Conservation (phyloP, 1,140 invertebrate species). For the Octopus bimaculoides region DNA sequence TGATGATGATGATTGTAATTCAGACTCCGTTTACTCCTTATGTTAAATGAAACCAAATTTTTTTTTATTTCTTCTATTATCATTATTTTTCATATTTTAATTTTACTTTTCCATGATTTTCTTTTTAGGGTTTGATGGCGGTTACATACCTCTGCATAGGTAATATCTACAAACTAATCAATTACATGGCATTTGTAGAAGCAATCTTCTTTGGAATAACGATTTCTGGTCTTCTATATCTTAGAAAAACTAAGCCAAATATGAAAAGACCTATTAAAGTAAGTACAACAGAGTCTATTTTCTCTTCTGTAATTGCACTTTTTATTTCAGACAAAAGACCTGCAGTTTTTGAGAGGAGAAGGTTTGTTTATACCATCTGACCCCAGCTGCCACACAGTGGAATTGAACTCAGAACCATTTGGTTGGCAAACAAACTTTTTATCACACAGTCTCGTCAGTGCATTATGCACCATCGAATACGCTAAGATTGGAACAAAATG, state of each 20-base stretch:
- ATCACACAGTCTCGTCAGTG: too few species aligned
- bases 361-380: too few species aligned
- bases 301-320: not conserved
- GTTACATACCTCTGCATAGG: constrained; percentile 80
- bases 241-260: constrained; percentile 76
- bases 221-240: constrained; percentile 80
- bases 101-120: not conserved
- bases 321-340: not conserved
- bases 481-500: too few species aligned
- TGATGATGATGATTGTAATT: too few species aligned
- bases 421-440: too few species aligned
- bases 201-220: constrained; percentile 89
- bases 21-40: too few species aligned
- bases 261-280: constrained; percentile 86
- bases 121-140: constrained; percentile 66
- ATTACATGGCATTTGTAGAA: constrained; percentile 92
- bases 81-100: not conserved
- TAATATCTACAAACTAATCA: constrained; percentile 88
- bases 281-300: constrained; percentile 24
- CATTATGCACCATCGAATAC: too few species aligned
- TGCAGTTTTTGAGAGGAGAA: too few species aligned
- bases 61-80: not conserved
- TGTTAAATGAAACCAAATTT: not conserved
- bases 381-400: too few species aligned
- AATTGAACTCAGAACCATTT: too few species aligned